These are phyloP conservation scores for Exaiptasia diaphana DNA, from an alignment of 64 coral and sea anemone genomes.

Conservation along the genomic window DNA sequence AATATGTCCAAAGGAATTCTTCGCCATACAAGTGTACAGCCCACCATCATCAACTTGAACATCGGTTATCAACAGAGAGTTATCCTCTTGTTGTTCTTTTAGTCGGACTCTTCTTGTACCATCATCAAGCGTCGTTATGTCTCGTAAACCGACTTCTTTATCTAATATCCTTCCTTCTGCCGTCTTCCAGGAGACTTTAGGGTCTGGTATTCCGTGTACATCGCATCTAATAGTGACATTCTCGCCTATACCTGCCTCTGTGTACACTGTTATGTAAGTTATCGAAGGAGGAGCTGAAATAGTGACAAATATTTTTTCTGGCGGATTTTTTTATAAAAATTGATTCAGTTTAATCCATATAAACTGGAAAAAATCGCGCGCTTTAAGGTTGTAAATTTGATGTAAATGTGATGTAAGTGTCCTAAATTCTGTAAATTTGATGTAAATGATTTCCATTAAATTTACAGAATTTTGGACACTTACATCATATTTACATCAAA, in stretches of 20 bases:
- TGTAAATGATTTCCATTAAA: too few species aligned
- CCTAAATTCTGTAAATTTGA: too few species aligned
- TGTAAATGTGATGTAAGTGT: too few species aligned
- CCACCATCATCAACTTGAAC: constrained; percentile 40
- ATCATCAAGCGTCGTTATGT: constrained; percentile 16
- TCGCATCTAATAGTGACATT: constrained; percentile 35
- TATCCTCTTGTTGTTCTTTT: constrained; percentile 22
- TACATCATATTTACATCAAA: too few species aligned
- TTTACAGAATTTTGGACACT: too few species aligned
- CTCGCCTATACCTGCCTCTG: background rate
- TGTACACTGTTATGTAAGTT: background rate
- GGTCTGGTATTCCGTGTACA: constrained; percentile 18
- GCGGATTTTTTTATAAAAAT: too few species aligned
- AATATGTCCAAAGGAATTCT: constrained; percentile 31
- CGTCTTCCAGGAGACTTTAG: constrained; percentile 7
- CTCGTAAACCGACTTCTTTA: background rate
- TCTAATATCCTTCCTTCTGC: background rate
- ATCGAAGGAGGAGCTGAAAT: constrained; percentile 14
- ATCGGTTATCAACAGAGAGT: constrained; percentile 46
- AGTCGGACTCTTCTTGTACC: background rate
- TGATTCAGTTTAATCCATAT: too few species aligned
- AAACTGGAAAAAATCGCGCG: too few species aligned
- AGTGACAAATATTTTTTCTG: too few species aligned
- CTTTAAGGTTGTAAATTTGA: too few species aligned
- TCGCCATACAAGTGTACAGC: constrained; percentile 56